Evolutionary conservation across 2,113 vertebrate species (phyloP).

Genomic region (Malurus elegans): DNA sequence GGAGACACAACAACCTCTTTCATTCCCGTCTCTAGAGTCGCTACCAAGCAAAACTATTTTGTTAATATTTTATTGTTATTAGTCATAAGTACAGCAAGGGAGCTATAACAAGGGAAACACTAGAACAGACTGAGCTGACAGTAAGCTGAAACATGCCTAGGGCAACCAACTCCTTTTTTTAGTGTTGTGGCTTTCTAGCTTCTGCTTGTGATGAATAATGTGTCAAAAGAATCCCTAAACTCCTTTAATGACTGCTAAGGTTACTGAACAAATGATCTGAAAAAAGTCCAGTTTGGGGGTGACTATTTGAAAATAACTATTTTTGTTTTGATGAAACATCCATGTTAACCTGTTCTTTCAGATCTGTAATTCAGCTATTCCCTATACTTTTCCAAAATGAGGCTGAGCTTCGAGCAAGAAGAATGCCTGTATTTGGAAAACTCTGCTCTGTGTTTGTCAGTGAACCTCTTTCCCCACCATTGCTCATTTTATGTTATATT

Average conservation of each 20-base stretch:
- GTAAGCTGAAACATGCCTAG: constrained; percentile 47
- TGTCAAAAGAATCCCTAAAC: constrained; percentile 29
- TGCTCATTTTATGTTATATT: neutral
- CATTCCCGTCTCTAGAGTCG: neutral
- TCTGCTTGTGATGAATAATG: constrained; percentile 17
- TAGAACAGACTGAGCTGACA: constrained; percentile 29
- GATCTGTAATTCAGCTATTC: neutral
- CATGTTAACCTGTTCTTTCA: neutral
- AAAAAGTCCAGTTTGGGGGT: neutral
- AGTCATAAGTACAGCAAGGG: constrained; percentile 14
- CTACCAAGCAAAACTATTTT: constrained; percentile 7
- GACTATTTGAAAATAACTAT: neutral
- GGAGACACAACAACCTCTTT: neutral
- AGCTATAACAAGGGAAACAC: constrained; percentile 29
- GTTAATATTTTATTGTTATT: constrained; percentile 60
- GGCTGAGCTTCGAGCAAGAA: neutral
- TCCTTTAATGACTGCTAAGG: neutral
- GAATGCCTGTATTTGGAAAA: neutral
- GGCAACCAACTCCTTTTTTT: constrained; percentile 17
- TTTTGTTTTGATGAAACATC: neutral
- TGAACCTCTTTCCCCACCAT: rapidly evolving
- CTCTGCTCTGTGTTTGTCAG: neutral
- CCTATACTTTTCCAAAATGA: neutral
- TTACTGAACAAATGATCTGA: neutral
- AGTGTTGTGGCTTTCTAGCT: constrained; percentile 24